Percentiles rank a stretch among this genome's conserved stretches.
These are phyloP conservation scores for Catharus ustulatus DNA, from an alignment of 2,797 vertebrate genomes.

Conservation along the genomic window DNA sequence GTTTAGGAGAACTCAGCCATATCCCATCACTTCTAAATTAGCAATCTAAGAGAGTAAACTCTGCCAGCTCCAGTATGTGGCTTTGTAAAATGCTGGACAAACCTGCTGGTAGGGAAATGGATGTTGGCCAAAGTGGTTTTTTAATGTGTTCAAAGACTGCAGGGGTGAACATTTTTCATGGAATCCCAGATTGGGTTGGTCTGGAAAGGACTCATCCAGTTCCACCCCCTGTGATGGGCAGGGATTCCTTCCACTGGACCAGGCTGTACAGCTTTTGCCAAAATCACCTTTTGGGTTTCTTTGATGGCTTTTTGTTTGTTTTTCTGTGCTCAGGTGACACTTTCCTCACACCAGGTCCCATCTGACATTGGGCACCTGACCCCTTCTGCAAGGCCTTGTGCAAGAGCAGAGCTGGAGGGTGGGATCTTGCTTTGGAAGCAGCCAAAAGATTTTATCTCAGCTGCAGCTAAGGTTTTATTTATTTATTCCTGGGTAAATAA, in stretches of 20 bases:
- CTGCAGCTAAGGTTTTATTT: background rate
- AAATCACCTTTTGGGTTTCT: background rate
- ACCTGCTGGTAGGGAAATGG: background rate
- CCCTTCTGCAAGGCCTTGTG: background rate
- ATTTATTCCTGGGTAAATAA: background rate
- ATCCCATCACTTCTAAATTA: background rate
- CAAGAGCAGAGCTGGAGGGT: background rate
- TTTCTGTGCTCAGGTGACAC: background rate
- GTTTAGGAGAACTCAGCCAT: background rate
- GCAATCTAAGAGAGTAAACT: background rate
- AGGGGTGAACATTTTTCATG: background rate
- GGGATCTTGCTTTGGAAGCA: background rate
- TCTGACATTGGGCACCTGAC: background rate
- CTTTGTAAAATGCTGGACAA: background rate
- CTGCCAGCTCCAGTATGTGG: background rate
- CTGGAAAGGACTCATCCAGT: background rate
- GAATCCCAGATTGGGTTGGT: background rate
- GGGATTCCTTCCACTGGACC: background rate
- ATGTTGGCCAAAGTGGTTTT: background rate
- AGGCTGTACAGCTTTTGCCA: background rate
- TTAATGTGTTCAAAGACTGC: background rate
- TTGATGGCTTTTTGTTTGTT: background rate
- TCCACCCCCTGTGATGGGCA: background rate
- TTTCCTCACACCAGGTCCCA: background rate
- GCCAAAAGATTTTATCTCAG: background rate